A percentile compares a stretch with the other conserved stretches of the same genome.
Conservation (phyloP, 2,888 invertebrate genomes). For the Callimorpha dominula region DNA sequence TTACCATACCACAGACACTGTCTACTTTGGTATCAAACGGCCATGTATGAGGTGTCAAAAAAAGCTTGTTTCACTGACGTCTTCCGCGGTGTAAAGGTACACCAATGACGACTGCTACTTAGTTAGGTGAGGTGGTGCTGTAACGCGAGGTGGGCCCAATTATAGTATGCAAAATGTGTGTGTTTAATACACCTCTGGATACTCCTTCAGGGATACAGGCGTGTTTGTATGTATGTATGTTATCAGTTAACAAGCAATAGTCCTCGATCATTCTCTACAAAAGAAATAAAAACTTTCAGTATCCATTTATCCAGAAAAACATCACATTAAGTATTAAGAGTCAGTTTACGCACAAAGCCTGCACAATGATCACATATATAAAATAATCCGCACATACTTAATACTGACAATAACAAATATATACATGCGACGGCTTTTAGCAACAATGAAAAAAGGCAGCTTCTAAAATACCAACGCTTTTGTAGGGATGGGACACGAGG, state of each 20-base stretch:
- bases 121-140: too few species aligned
- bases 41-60: too few species aligned
- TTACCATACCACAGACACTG: too few species aligned
- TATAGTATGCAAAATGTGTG: too few species aligned
- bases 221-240: background rate
- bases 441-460: constrained; percentile 54
- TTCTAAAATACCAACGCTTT: constrained; percentile 47
- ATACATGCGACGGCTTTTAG: constrained; percentile 65
- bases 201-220: too few species aligned
- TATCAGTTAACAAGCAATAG: background rate
- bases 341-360: constrained; percentile 25
- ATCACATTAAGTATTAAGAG: constrained; percentile 24
- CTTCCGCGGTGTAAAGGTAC: too few species aligned
- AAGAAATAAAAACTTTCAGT: background rate
- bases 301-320: constrained; percentile 18
- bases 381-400: constrained; percentile 47
- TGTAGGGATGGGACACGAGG: constrained; percentile 35
- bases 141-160: too few species aligned
- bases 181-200: too few species aligned
- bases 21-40: too few species aligned
- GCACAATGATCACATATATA: constrained; percentile 32
- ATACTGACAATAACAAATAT: constrained; percentile 58
- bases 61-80: too few species aligned
- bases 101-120: too few species aligned
- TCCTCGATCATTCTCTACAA: background rate